Evolutionary conservation across 2,113 vertebrate species (phyloP).

Genomic region (Dendropsophus ebraccatus): DNA sequence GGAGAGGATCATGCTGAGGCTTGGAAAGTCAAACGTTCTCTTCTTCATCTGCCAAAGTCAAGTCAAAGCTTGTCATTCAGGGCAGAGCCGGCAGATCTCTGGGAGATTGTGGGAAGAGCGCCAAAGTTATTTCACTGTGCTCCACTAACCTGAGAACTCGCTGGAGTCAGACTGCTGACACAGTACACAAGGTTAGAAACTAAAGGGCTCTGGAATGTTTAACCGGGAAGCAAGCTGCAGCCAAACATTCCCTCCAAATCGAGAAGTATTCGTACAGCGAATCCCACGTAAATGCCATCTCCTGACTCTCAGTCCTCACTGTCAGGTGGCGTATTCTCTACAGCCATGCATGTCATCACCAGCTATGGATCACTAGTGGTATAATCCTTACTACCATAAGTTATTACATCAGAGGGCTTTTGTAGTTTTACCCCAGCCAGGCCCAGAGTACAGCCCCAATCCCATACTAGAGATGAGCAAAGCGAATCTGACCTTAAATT

Average conservation of each 20-base stretch:
- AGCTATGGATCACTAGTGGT: no score
- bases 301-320: background rate
- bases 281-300: background rate
- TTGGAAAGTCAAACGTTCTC: slow-evolving; percentile 41
- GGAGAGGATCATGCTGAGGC: slow-evolving; percentile 32
- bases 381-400: no score
- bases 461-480: no score
- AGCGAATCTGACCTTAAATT: no score
- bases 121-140: slow-evolving; percentile 19
- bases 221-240: background rate
- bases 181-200: background rate
- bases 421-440: no score
- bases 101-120: slow-evolving; percentile 15
- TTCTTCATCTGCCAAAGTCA: slow-evolving; percentile 54
- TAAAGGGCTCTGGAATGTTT: background rate
- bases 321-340: no score
- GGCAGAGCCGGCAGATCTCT: slow-evolving; percentile 32
- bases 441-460: no score
- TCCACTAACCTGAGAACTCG: slow-evolving; percentile 28
- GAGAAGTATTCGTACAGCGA: background rate
- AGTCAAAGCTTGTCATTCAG: slow-evolving; percentile 53
- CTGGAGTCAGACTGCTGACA: slow-evolving; percentile 10
- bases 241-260: background rate
- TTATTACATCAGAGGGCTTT: no score
- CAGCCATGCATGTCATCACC: no score